Evolutionary conservation across 2,113 vertebrate genomes (phyloP).

Genomic region (zebrafish (Danio rerio)): DNA sequence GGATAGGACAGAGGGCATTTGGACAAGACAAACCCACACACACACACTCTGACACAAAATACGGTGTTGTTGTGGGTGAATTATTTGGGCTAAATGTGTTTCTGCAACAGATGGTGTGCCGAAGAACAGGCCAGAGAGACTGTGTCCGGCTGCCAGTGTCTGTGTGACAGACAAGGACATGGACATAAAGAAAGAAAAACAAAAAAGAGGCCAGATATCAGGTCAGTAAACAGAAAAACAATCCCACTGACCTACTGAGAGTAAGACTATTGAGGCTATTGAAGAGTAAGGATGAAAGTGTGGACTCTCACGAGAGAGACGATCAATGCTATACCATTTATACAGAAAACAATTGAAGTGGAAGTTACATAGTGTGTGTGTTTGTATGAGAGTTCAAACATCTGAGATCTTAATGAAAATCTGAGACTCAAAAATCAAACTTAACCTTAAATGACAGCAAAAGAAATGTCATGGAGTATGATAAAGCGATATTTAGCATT

Average conservation of each 20-base stretch:
- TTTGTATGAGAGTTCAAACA: neutral
- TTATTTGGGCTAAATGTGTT: constrained; percentile 54
- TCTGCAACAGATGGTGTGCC: constrained; percentile 49
- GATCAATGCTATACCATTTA: neutral
- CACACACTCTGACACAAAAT: constrained; percentile 8
- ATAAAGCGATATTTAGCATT: too few species aligned
- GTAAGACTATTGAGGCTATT: neutral
- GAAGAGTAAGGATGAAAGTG: constrained; percentile 18
- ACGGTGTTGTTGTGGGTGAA: constrained; percentile 45
- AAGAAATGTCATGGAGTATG: neutral
- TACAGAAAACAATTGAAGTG: neutral
- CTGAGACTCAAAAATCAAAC: neutral
- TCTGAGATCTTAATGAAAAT: neutral
- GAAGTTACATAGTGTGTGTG: neutral
- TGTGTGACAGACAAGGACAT: constrained; percentile 31
- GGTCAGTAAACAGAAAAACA: constrained; percentile 12
- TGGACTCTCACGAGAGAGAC: constrained; percentile 31
- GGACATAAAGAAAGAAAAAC: neutral
- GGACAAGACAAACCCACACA: neutral
- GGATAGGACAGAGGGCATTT: neutral
- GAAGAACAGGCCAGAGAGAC: constrained; percentile 34
- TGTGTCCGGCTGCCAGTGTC: constrained; percentile 28
- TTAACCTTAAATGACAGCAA: neutral
- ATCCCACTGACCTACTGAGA: neutral
- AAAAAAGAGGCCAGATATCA: neutral